phyloP scores from a whole-genome alignment of 92 coral and sea anemone species.

The Actinernus sp. region DNA sequence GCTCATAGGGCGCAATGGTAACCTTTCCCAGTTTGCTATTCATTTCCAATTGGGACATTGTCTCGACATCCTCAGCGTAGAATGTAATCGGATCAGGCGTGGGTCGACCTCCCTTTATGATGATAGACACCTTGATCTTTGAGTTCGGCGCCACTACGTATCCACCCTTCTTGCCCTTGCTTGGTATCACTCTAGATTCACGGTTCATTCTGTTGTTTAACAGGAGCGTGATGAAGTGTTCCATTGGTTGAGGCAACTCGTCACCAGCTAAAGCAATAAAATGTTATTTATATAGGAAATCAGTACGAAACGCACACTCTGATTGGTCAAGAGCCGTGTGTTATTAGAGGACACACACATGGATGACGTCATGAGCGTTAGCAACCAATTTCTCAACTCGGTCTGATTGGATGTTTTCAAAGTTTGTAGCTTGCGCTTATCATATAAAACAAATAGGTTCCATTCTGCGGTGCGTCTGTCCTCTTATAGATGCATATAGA shows the following conservation, averaged over 20 bases:
- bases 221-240: constrained; percentile 77
- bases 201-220: constrained; percentile 87
- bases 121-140: constrained; percentile 76
- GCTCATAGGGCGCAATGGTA: constrained; percentile 72
- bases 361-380: too few relatives aligned
- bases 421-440: too few relatives aligned
- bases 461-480: too few relatives aligned
- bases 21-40: constrained; percentile 72
- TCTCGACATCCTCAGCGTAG: constrained; percentile 86
- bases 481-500: too few relatives aligned
- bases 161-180: constrained; percentile 85
- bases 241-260: constrained; percentile 29
- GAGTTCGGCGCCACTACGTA: constrained; percentile 65
- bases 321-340: too few relatives aligned
- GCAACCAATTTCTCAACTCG: too few relatives aligned
- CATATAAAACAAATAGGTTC: too few relatives aligned
- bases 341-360: too few relatives aligned
- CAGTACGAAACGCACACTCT: too few relatives aligned
- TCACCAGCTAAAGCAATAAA: constrained; percentile 8
- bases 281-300: too few relatives aligned
- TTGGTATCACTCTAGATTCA: constrained; percentile 74
- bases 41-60: constrained; percentile 69
- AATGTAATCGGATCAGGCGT: constrained; percentile 73
- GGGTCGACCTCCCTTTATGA: constrained; percentile 71
- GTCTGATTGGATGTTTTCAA: too few relatives aligned